Evolutionary conservation across 2,888 invertebrate species (phyloP), one percentile per base, ranked within the genome.

Genomic region (Phalera bucephala): DNA sequence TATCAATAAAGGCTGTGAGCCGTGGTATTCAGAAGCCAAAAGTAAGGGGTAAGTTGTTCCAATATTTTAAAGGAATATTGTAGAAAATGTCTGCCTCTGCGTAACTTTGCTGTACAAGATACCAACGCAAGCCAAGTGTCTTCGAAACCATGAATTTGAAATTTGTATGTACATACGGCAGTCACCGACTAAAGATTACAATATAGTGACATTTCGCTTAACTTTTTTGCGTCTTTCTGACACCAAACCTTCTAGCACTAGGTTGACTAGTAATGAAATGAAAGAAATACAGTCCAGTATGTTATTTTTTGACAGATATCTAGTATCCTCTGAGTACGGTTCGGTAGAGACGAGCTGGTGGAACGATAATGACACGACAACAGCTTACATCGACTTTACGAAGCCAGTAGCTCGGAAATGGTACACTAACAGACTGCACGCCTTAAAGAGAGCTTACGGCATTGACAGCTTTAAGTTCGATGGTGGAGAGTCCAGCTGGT

Each of bases 391-490:
- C 10, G 95, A 96, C 74, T 93, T 94, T 57, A 94, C 95, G 0
- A 94, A 95, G 53, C 80, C 91, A 0, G 88, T 87, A 11, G 94
- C 94, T 0, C 85, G 91, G 0, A 46, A 92, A 90, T 93, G 93
- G 93, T 93, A 91, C 78, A 56, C 80, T 0, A 69, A 73, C 0
- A 72, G 92, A 33, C 54, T 92, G 39, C 80, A 81, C 41, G 54
- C 62, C 2, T 61, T 97, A 5, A 86, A 92, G 63, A 72, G 80
- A 0, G 69, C 82, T 3, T 91, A 92, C 28, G 94, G 93, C 0
- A 90, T 96, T 1, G 93, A 94, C 62, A 92, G 94, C 52, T 95
- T 94, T 64, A 95, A 95, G 78, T 96, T 96, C 54, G 95, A 96
- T 61, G 95, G 94, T 0, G 96, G 95, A 2, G 95, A 95, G 73